Percentiles rank a stretch among this genome's conserved stretches.
phyloP scores from a whole-genome alignment of 2,797 vertebrate species.

The Hoplostethus atlanticus region DNA sequence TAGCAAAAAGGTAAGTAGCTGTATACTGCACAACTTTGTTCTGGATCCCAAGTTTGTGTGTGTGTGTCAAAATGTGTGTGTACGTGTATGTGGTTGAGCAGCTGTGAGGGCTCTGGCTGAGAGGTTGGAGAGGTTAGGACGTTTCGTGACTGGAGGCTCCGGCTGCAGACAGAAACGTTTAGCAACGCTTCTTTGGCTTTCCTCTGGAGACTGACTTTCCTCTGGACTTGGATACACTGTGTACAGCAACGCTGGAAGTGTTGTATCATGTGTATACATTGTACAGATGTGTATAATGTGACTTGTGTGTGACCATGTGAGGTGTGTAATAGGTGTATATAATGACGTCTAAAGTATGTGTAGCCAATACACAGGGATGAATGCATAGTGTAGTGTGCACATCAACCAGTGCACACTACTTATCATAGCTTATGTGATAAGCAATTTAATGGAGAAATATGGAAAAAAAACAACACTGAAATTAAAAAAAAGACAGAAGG shows the following conservation, averaged over 20 bases:
- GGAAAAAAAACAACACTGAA: background rate
- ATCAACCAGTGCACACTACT: background rate
- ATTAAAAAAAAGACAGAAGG: conserved; percentile 1
- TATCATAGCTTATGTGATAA: background rate
- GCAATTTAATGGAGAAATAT: background rate
- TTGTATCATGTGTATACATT: background rate
- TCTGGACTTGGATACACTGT: conserved; percentile 11
- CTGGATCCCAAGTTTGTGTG: conserved; percentile 14
- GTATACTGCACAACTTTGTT: conserved; percentile 8
- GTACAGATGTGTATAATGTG: conserved; percentile 15
- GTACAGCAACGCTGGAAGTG: conserved; percentile 25
- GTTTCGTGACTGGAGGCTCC: conserved; percentile 70
- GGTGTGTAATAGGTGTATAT: background rate
- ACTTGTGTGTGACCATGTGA: background rate
- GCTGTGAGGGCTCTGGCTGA: conserved; percentile 62
- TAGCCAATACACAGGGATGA: too few species aligned
- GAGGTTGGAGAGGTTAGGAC: conserved; percentile 55
- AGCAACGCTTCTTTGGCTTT: conserved; percentile 65
- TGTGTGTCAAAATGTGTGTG: conserved; percentile 21
- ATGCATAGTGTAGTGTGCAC: background rate
- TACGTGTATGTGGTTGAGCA: conserved; percentile 43
- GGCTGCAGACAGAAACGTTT: conserved; percentile 69
- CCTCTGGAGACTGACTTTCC: conserved; percentile 20
- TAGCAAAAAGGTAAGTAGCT: conserved; percentile 72
- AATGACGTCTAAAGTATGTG: background rate